A percentile compares a stretch with the other conserved stretches of the same genome.
Evolutionary conservation across 2,888 invertebrate genomes (phyloP).

Genomic region (Caenorhabditis sp.): DNA sequence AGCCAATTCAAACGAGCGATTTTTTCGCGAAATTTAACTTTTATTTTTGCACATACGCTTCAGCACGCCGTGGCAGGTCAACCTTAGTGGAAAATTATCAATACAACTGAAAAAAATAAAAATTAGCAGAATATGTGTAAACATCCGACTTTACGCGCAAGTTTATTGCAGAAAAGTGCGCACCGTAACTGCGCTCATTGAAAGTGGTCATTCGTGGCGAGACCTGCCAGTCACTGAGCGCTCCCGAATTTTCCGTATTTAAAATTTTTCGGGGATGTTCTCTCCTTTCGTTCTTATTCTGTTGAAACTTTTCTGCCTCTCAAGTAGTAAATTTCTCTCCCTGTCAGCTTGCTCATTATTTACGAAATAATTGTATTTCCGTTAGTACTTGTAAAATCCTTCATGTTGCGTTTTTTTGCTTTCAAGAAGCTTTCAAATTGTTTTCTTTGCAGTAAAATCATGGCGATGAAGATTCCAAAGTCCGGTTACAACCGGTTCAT

Average conservation of each 20-base stretch:
- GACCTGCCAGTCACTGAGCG: constrained; percentile 21
- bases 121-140: constrained; percentile 8
- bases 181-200: background rate
- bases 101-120: background rate
- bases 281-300: background rate
- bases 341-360: background rate
- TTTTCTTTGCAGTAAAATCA: constrained; percentile 56
- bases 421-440: background rate
- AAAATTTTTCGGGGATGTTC: constrained; percentile 9
- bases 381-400: no score
- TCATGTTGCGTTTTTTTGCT: no score
- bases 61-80: no score
- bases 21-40: no score
- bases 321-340: no score
- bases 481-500: constrained; percentile 77
- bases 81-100: background rate
- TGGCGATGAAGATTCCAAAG: constrained; percentile 78
- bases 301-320: background rate
- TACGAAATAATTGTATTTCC: no score
- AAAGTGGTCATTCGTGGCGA: constrained; percentile 19
- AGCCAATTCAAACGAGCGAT: no score
- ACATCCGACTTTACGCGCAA: constrained; percentile 21
- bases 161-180: background rate
- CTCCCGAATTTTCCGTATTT: constrained; percentile 55
- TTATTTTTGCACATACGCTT: no score